These are phyloP conservation scores for Lydus trimaculatus DNA, from an alignment of 2,888 invertebrate species.

Conservation along the genomic window DNA sequence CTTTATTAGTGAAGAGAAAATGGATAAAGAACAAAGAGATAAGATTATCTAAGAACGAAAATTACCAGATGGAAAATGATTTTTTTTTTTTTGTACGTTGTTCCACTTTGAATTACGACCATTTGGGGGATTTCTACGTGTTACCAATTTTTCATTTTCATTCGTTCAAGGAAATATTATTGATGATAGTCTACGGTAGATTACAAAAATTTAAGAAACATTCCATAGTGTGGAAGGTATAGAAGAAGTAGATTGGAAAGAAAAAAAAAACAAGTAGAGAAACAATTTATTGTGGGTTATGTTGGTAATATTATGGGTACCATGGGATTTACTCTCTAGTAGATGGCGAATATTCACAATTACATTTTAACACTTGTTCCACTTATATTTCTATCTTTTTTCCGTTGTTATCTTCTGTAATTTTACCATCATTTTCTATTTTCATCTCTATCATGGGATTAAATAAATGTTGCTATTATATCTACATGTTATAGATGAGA, in stretches of 20 bases:
- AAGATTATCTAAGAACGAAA: not conserved
- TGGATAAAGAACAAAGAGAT: not conserved
- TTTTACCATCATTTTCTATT: not conserved
- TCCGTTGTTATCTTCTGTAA: not conserved
- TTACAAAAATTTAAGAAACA: too few relatives aligned
- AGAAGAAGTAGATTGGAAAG: not conserved
- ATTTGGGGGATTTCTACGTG: constrained; percentile 3
- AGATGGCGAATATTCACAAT: not conserved
- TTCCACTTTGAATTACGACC: not conserved
- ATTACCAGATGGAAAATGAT: not conserved
- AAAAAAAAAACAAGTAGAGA: too few relatives aligned
- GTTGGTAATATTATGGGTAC: not conserved
- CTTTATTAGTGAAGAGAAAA: not conserved
- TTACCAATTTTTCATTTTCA: not conserved
- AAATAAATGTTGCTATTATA: not conserved
- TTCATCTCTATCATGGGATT: not conserved
- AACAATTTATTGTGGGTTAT: not conserved
- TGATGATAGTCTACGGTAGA: not conserved
- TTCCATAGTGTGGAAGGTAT: not conserved
- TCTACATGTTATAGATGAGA: not conserved
- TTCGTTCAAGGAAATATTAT: not conserved
- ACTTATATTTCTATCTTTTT: not conserved
- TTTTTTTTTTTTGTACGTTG: not conserved
- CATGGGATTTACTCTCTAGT: not conserved
- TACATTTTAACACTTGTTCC: not conserved